A percentile compares a stretch with the other conserved stretches of the same genome.
Evolutionary conservation across 2,888 invertebrate species (phyloP).

Genomic region (Acronicta leporina): DNA sequence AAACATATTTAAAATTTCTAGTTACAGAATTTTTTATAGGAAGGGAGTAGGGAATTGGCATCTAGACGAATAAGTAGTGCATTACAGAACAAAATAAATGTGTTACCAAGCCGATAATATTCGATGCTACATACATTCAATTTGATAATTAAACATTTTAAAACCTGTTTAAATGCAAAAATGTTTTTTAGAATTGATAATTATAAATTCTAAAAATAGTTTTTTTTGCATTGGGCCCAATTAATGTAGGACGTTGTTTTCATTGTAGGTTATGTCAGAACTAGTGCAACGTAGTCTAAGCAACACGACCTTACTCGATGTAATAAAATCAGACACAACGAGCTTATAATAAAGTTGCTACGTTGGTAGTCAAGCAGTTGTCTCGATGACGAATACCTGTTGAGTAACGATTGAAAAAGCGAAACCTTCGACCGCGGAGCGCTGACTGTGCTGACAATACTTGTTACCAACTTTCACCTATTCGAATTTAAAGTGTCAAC

Average conservation of each 20-base stretch:
- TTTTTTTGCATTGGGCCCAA: neutral
- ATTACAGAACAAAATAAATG: no score
- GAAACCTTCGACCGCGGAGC: slow-evolving; percentile 83
- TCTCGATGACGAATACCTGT: slow-evolving; percentile 82
- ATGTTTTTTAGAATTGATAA: no score
- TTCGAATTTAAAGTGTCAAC: slow-evolving; percentile 72
- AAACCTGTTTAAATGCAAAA: no score
- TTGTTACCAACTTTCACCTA: slow-evolving; percentile 84
- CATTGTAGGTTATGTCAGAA: slow-evolving; percentile 38
- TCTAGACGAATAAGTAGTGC: no score
- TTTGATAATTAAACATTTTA: neutral
- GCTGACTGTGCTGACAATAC: slow-evolving; percentile 78
- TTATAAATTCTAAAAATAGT: neutral
- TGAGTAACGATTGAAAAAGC: slow-evolving; percentile 86
- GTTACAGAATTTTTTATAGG: no score
- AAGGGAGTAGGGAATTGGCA: neutral
- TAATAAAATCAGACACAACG: slow-evolving; percentile 55
- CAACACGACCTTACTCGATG: slow-evolving; percentile 51
- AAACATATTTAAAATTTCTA: slow-evolving; percentile 10
- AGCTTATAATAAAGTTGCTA: slow-evolving; percentile 58
- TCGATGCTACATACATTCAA: neutral
- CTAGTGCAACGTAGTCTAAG: slow-evolving; percentile 37
- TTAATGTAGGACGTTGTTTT: no score
- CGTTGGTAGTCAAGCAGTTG: slow-evolving; percentile 57
- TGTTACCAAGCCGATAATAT: no score